Percentiles rank a stretch among this genome's conserved stretches.
Conservation (phyloP, 2,113 vertebrate genomes). For the Aspiorhynchus laticeps region DNA sequence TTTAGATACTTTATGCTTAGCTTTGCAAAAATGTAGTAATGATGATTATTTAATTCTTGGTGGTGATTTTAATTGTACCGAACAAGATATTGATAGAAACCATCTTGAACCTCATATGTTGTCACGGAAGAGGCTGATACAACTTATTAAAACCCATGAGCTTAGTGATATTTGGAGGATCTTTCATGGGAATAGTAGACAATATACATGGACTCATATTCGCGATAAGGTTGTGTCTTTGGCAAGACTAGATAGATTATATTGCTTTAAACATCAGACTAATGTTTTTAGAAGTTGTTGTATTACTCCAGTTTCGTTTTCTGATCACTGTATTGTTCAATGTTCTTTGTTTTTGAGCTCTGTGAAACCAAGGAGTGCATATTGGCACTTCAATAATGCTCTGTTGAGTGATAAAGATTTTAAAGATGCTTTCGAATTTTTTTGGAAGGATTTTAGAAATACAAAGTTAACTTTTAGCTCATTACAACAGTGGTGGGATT, state of each 20-base stretch:
- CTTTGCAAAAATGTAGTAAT: background rate
- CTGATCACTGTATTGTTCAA: background rate
- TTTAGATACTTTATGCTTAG: background rate
- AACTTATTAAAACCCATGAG: background rate
- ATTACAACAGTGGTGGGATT: background rate
- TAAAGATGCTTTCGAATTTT: background rate
- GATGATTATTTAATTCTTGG: background rate
- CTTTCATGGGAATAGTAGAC: background rate
- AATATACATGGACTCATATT: background rate
- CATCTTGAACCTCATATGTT: background rate
- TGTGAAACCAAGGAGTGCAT: background rate
- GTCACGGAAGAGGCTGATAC: background rate
- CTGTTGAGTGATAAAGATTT: slow-evolving; percentile 14
- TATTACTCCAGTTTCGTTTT: background rate
- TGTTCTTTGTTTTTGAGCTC: background rate
- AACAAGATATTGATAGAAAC: background rate
- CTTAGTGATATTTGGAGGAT: slow-evolving; percentile 21
- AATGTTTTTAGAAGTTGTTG: background rate
- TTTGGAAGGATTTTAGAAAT: background rate
- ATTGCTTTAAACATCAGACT: background rate
- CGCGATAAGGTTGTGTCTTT: background rate
- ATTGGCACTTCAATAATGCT: slow-evolving; percentile 4
- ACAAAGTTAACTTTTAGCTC: background rate
- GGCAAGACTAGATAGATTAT: background rate
- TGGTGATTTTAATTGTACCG: background rate